Conservation (phyloP, 1,140 invertebrate genomes). For the Teleopsis dalmanni region DNA sequence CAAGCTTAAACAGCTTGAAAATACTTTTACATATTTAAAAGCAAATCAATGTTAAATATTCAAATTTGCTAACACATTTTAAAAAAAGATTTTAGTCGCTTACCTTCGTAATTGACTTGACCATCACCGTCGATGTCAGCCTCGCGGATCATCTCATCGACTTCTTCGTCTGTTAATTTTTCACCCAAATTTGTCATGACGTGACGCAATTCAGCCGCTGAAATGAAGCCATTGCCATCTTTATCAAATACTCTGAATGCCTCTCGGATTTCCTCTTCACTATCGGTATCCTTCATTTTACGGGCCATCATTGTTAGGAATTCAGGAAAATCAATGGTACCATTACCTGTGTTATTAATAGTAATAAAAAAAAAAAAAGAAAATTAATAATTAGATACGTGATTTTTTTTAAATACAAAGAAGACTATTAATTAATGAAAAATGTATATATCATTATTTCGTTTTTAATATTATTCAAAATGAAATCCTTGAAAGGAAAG, state of each 20-base stretch:
- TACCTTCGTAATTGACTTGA: conserved; percentile 98
- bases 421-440: background rate
- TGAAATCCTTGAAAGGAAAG: too few species aligned
- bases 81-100: too few species aligned
- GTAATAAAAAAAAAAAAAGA: too few species aligned
- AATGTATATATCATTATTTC: background rate
- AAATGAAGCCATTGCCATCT: conserved; percentile 96
- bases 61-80: background rate
- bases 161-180: conserved; percentile 96
- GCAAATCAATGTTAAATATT: too few species aligned
- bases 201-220: conserved; percentile 88
- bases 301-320: conserved; percentile 99
- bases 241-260: conserved; percentile 98
- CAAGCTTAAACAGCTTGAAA: too few species aligned
- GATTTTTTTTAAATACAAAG: background rate
- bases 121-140: conserved; percentile 98
- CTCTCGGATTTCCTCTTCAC: conserved; percentile 97
- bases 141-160: conserved; percentile 97
- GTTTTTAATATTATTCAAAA: background rate
- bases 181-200: conserved; percentile 99
- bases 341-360: conserved; percentile 73
- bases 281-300: conserved; percentile 99
- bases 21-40: too few species aligned
- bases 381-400: too few species aligned
- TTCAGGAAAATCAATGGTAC: conserved; percentile 98